phyloP scores from a whole-genome alignment of 2,797 vertebrate species.

The Acanthurus tractus region DNA sequence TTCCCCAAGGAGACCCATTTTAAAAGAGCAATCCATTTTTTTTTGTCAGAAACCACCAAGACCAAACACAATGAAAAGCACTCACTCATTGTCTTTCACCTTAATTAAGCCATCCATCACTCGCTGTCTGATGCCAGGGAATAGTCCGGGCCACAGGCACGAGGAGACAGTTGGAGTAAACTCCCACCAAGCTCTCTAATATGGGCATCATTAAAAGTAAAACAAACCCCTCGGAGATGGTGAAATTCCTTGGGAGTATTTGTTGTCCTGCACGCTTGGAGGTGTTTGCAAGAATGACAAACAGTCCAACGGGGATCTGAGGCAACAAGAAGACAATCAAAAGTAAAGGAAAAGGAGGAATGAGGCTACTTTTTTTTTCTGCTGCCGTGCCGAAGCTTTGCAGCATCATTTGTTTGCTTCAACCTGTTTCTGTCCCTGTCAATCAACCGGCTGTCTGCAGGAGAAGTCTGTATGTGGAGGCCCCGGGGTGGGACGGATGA shows the following conservation, averaged over 20 bases:
- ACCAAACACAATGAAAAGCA: constrained; percentile 85
- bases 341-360: constrained; percentile 27
- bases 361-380: constrained; percentile 29
- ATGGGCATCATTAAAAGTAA: constrained; percentile 70
- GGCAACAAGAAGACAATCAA: constrained; percentile 30
- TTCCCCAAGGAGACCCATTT: constrained; percentile 80
- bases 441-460: constrained; percentile 18
- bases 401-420: constrained; percentile 34
- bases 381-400: constrained; percentile 21
- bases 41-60: constrained; percentile 78
- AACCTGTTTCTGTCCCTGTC: constrained; percentile 47
- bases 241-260: constrained; percentile 38
- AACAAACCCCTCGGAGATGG: constrained; percentile 31
- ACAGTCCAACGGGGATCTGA: constrained; percentile 32
- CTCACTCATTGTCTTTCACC: constrained; percentile 86
- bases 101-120: constrained; percentile 88
- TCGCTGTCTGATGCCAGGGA: constrained; percentile 75
- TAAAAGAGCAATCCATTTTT: constrained; percentile 81
- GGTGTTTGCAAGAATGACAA: constrained; percentile 49
- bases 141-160: constrained; percentile 64
- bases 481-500: constrained; percentile 18
- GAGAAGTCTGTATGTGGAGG: neutral
- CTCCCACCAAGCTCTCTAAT: constrained; percentile 55
- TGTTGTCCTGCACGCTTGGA: constrained; percentile 41
- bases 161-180: constrained; percentile 63